Base-by-base conservation (phyloP, 1,140 invertebrate genomes). In the Camponotus vicinus region DNA sequence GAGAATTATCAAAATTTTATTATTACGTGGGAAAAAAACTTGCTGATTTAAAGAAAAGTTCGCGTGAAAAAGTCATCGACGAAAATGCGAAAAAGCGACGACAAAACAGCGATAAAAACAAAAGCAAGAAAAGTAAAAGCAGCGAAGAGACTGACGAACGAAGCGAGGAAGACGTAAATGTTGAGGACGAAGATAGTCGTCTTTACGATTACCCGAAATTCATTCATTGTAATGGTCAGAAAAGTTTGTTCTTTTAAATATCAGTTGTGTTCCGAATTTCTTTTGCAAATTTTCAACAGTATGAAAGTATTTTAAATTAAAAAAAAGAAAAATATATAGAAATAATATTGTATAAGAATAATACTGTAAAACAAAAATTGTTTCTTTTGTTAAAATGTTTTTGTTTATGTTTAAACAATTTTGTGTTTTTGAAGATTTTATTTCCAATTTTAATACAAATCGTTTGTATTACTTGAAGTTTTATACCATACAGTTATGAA, bases 1-100 rank as follows among this genome's bases (percentile, higher is more conserved):
- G 18, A 67, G 37, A 67, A 67, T 15, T 67, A 9, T 67, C 37
- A 3, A 67, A 67, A 40, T 67, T 67, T 67, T 42, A 67, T 67
- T 40, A 67, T 40, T 42, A 67, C 13, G n/a, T 67, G 18, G 64
- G 64, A n/a, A 67, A 67, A 40, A 67, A 67, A 21, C 37, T 67
- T 37, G 64, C 64, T 67, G 64, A 67, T 67, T 67, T 67, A 2
- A 67, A 67, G 18, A 67, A 67, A 67, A 42, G n/a, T 59, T 59
- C 0, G 15, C 15, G 11, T 64, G 32, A 37, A 64, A 64, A 64
- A 18, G 15, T 7, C 2, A 37, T 5, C 15, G 63, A 64, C 9
- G 15, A 52, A 52, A 52, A 52, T 52, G 15, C 49, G 11, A 52
- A 52, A 52, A 52, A 27, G 59, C 59, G 9, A 61, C 8, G 59